Conservation (phyloP, 2,888 invertebrate genomes). For the Proisotoma minuta region DNA sequence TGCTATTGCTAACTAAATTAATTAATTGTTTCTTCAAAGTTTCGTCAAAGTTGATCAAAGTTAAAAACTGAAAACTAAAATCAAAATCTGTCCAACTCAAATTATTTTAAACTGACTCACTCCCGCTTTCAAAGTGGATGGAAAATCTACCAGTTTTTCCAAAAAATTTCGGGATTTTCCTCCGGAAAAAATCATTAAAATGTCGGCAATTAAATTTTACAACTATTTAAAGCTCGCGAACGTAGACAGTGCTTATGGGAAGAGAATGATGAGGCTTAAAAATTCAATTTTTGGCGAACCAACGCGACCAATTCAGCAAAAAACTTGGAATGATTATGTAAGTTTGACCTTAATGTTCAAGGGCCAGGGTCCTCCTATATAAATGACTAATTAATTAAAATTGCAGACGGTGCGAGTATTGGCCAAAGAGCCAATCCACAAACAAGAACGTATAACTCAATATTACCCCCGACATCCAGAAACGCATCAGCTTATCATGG, state of each 20-base stretch:
- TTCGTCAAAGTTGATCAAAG: too few species aligned
- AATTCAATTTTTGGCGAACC: constrained; percentile 35
- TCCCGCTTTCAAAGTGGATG: too few species aligned
- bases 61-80: too few species aligned
- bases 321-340: not conserved
- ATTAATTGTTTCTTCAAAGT: too few species aligned
- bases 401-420: constrained; percentile 21
- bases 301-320: constrained; percentile 18
- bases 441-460: constrained; percentile 22
- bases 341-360: not conserved
- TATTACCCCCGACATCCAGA: constrained; percentile 36
- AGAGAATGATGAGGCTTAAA: constrained; percentile 27
- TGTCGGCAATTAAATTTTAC: too few species aligned
- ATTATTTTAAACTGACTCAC: too few species aligned
- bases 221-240: constrained; percentile 27
- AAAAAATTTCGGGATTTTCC: too few species aligned
- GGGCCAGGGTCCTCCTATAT: not conserved
- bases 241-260: constrained; percentile 26
- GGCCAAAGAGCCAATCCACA: constrained; percentile 24
- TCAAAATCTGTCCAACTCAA: too few species aligned
- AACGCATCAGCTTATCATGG: constrained; percentile 31
- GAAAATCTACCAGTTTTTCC: too few species aligned
- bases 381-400: not conserved
- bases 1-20: too few species aligned
- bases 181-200: too few species aligned